Conservation (phyloP, 2,113 vertebrate genomes). For the Seriola rivoliana region DNA sequence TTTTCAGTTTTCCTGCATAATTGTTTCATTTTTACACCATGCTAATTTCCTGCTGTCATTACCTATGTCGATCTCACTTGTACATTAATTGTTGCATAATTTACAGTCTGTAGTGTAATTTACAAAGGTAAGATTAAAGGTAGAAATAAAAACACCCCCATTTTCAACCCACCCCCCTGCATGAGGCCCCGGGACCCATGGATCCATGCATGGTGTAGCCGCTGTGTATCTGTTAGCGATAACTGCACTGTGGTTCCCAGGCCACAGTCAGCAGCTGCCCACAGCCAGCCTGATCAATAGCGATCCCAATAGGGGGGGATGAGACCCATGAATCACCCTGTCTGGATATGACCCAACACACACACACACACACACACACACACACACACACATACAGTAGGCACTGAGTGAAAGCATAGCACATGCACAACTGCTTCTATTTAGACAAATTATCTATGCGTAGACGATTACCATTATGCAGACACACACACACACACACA, state of each 20-base stretch:
- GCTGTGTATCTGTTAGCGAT: constrained; percentile 53
- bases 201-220: neutral
- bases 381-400: neutral
- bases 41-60: neutral
- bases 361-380: neutral
- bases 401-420: neutral
- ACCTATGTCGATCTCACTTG: neutral
- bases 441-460: neutral
- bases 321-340: constrained; percentile 79
- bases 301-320: constrained; percentile 67
- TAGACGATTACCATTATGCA: neutral
- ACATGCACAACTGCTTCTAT: neutral
- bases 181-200: neutral
- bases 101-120: neutral
- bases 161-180: neutral
- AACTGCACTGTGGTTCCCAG: constrained; percentile 55
- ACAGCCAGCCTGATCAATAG: constrained; percentile 71
- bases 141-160: neutral
- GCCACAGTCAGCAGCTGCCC: constrained; percentile 50
- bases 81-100: neutral
- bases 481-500: neutral
- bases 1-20: neutral
- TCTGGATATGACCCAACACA: constrained; percentile 57
- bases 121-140: neutral
- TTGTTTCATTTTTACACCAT: neutral